Evolutionary conservation across 2,113 vertebrate species (phyloP).

Genomic region (Urocitellus parryii): DNA sequence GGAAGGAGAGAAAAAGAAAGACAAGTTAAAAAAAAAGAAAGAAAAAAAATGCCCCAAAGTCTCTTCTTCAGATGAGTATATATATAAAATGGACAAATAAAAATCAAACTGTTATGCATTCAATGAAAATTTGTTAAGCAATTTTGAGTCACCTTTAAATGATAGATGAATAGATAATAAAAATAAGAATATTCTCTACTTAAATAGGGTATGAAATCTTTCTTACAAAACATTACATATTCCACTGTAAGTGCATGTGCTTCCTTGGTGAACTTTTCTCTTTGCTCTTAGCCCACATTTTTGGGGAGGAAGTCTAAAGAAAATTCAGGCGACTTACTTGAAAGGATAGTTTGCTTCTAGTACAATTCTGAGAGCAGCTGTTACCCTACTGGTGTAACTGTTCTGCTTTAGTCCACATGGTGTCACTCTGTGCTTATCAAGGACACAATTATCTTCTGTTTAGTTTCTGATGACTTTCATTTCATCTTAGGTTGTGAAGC

Average conservation of each 20-base stretch:
- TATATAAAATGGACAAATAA: background rate
- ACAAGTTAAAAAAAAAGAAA: too few species aligned
- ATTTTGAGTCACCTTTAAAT: background rate
- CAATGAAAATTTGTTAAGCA: background rate
- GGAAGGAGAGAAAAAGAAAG: background rate
- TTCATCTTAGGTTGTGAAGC: slow-evolving; percentile 5
- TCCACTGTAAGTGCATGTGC: background rate
- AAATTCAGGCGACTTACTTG: background rate
- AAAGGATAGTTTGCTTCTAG: background rate
- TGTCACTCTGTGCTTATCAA: slow-evolving; percentile 80
- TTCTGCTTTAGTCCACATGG: slow-evolving; percentile 76
- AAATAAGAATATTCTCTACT: background rate
- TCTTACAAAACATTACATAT: background rate
- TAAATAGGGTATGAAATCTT: background rate
- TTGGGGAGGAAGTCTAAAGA: background rate
- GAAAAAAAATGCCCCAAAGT: background rate
- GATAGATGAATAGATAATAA: too few species aligned
- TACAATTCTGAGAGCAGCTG: background rate
- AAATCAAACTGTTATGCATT: background rate
- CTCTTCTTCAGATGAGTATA: background rate
- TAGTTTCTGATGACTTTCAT: background rate
- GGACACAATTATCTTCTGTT: background rate
- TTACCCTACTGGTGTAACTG: background rate
- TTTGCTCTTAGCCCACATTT: background rate
- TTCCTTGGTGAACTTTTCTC: background rate